phyloP scores from a whole-genome alignment of 1,140 invertebrate genomes.

The Acyrthosiphon pisum region DNA sequence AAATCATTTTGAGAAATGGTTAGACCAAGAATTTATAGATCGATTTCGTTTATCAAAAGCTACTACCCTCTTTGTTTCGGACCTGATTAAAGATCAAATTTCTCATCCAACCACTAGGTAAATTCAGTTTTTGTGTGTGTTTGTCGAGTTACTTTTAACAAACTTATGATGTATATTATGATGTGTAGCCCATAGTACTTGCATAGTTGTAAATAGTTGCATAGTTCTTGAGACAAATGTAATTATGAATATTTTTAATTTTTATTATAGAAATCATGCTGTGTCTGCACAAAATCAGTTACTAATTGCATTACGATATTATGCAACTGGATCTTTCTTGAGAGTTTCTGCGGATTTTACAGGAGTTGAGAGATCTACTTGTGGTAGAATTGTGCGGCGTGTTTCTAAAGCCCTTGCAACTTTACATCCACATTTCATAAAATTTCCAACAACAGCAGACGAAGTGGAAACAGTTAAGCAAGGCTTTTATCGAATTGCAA shows the following conservation, averaged over 20 bases:
- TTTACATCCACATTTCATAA: conserved; percentile 58
- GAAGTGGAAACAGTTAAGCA: conserved; percentile 58
- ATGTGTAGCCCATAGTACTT: background rate
- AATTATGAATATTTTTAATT: background rate
- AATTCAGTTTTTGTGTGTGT: background rate
- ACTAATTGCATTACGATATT: background rate
- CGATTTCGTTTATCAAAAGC: background rate
- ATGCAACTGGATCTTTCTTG: background rate
- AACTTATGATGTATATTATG: background rate
- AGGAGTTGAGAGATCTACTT: conserved; percentile 43
- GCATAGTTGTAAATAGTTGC: background rate
- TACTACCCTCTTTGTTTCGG: background rate
- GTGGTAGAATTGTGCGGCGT: conserved; percentile 49
- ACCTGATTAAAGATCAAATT: background rate
- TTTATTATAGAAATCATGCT: background rate
- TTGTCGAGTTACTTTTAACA: background rate
- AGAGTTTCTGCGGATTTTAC: conserved; percentile 38
- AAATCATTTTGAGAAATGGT: background rate
- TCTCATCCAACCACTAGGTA: background rate
- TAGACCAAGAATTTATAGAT: background rate
- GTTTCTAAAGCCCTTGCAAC: conserved; percentile 49
- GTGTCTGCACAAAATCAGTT: background rate
- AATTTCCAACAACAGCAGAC: conserved; percentile 59
- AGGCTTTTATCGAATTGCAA: conserved; percentile 62
- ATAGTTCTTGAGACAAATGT: background rate